Percentiles rank a stretch among this genome's conserved stretches.
Evolutionary conservation across 2,888 invertebrate species (phyloP).

Genomic region (Limenitis camilla): DNA sequence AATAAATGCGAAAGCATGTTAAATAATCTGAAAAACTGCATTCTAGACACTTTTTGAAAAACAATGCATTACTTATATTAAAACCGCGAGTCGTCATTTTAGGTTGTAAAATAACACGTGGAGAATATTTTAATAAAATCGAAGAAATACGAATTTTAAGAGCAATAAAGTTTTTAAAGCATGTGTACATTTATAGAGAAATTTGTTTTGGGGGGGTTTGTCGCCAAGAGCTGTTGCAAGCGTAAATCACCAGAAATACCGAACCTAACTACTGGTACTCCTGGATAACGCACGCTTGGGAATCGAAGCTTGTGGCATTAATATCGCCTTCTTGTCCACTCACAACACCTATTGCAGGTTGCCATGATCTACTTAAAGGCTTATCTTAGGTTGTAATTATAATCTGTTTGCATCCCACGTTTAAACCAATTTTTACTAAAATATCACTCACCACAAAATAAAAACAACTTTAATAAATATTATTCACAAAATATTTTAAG

Average conservation of each 20-base stretch:
- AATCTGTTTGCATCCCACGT: constrained; percentile 42
- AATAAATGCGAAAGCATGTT: too few relatives aligned
- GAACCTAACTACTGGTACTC: background rate
- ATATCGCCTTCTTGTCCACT: constrained; percentile 50
- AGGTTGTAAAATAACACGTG: too few relatives aligned
- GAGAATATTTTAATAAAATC: too few relatives aligned
- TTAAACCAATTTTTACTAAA: background rate
- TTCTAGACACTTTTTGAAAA: too few relatives aligned
- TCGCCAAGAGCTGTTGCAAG: constrained; percentile 57
- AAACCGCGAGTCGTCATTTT: too few relatives aligned
- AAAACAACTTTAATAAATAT: background rate
- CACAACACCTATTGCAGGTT: constrained; percentile 38
- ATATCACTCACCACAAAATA: background rate
- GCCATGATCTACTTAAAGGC: constrained; percentile 53
- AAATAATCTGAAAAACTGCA: too few relatives aligned
- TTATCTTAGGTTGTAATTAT: constrained; percentile 2
- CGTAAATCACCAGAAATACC: constrained; percentile 29
- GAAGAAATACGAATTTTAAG: background rate
- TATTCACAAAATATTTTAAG: constrained; percentile 1
- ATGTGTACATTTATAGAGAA: background rate
- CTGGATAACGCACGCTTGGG: constrained; percentile 41
- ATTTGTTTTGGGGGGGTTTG: constrained; percentile 28
- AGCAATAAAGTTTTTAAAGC: background rate
- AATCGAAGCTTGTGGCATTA: constrained; percentile 45
- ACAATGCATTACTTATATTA: too few relatives aligned